These are phyloP conservation scores for Catocala sponsa DNA, from an alignment of 2,888 invertebrate genomes.

Conservation along the genomic window DNA sequence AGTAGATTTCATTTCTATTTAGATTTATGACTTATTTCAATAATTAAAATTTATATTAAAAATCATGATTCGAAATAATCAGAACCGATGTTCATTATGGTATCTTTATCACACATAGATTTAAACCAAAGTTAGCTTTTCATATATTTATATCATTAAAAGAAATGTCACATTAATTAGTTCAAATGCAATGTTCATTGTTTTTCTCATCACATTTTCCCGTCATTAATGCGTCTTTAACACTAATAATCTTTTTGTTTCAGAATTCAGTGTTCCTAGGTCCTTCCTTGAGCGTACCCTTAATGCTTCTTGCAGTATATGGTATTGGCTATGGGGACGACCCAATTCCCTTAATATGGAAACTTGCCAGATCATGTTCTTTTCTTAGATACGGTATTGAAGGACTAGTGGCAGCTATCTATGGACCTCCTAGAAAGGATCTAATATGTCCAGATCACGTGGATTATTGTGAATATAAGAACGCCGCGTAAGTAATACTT, in stretches of 20 bases:
- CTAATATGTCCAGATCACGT: slow-evolving; percentile 92
- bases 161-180: no score
- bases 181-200: no score
- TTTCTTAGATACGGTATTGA: slow-evolving; percentile 95
- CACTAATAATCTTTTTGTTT: background rate
- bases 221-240: no score
- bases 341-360: slow-evolving; percentile 92
- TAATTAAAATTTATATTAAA: no score
- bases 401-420: slow-evolving; percentile 93
- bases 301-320: slow-evolving; percentile 95
- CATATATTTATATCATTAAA: no score
- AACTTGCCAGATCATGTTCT: slow-evolving; percentile 93
- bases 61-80: no score
- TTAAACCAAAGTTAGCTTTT: no score
- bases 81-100: no score
- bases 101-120: no score
- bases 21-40: no score
- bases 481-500: slow-evolving; percentile 83
- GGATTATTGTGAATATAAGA: slow-evolving; percentile 92
- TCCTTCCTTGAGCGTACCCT: slow-evolving; percentile 94
- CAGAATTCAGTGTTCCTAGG: slow-evolving; percentile 97
- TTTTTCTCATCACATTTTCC: no score
- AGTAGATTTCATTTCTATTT: no score
- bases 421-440: slow-evolving; percentile 92
- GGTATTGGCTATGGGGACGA: slow-evolving; percentile 94